These are phyloP conservation scores for Nycticebus coucang DNA, from an alignment of 2,113 vertebrate genomes.

Conservation along the genomic window DNA sequence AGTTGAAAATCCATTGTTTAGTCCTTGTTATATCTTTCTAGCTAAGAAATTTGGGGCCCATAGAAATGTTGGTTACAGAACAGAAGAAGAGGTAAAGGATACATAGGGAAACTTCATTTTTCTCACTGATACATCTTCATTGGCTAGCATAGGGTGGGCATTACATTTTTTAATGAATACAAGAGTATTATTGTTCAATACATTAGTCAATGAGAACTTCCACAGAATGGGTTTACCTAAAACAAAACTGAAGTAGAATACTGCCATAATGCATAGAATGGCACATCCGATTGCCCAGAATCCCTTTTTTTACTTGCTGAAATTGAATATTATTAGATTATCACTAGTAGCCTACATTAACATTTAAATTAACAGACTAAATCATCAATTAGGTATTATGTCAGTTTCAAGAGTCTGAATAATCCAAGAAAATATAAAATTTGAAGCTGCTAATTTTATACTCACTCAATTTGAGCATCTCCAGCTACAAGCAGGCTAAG, in stretches of 20 bases:
- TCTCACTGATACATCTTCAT: neutral
- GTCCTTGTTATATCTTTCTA: neutral
- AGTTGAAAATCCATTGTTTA: neutral
- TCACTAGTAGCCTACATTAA: neutral
- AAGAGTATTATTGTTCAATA: neutral
- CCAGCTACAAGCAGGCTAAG: slow-evolving; percentile 87
- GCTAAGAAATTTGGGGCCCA: neutral
- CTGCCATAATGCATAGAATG: neutral
- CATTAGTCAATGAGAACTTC: neutral
- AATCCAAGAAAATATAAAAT: slow-evolving; percentile 13
- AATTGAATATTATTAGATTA: neutral
- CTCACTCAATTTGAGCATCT: slow-evolving; percentile 87
- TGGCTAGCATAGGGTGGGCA: neutral
- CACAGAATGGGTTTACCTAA: neutral
- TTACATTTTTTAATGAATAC: neutral
- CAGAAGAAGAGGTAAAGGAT: neutral
- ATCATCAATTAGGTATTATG: neutral
- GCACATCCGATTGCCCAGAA: neutral
- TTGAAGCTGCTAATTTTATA: slow-evolving; percentile 40
- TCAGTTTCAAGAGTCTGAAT: neutral
- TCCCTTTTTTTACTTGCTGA: neutral
- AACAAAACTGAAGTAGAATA: neutral
- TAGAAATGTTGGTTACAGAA: neutral
- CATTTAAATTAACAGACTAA: neutral
- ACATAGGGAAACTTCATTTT: neutral